phyloP scores from a whole-genome alignment of 2,888 invertebrate species.

The Hydrotaea cyrtoneurina region DNA sequence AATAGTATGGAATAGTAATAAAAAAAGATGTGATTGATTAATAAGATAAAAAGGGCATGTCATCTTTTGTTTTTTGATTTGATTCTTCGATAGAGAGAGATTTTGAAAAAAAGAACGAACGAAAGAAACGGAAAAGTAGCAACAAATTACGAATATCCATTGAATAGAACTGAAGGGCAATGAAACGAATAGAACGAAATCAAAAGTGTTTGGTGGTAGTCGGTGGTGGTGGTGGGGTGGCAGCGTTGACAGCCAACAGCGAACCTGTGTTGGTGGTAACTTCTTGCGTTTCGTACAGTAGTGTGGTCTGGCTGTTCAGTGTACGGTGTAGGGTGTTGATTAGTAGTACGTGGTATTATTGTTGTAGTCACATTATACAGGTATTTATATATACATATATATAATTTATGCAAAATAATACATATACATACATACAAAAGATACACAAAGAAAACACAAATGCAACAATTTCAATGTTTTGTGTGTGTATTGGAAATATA shows the following conservation, averaged over 20 bases:
- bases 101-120: constrained; percentile 8
- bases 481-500: constrained; percentile 75
- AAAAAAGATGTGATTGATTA: constrained; percentile 69
- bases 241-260: background rate
- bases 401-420: constrained; percentile 34
- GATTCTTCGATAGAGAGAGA: constrained; percentile 39
- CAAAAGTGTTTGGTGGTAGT: constrained; percentile 9
- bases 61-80: constrained; percentile 26
- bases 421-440: constrained; percentile 68
- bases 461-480: constrained; percentile 70
- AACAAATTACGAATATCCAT: constrained; percentile 19
- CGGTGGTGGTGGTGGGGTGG: background rate
- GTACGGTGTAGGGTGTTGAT: constrained; percentile 18
- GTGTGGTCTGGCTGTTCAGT: background rate
- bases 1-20: constrained; percentile 70
- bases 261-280: background rate
- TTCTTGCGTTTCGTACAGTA: background rate
- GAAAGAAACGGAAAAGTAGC: constrained; percentile 21
- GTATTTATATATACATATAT: too few relatives aligned
- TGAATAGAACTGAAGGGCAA: constrained; percentile 22
- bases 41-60: constrained; percentile 42
- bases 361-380: too few relatives aligned
- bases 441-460: constrained; percentile 75
- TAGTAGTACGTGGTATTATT: background rate
- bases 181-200: constrained; percentile 31